Conservation (phyloP, 2,888 invertebrate species). For the Rotaria socialis region DNA sequence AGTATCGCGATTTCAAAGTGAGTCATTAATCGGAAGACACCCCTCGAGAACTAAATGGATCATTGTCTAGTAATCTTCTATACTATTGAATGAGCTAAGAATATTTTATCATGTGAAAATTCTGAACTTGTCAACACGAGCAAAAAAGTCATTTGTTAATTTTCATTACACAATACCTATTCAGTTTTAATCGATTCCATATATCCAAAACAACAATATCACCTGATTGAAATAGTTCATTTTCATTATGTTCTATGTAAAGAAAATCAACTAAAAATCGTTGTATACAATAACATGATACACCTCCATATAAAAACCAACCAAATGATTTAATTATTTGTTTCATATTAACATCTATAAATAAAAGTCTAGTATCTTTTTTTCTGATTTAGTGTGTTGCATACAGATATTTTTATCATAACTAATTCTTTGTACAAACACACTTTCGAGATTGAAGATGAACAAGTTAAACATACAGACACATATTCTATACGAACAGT, state of each 20-base stretch:
- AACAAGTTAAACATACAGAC: neutral
- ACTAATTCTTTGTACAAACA: constrained; percentile 5
- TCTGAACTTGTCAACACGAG: too few relatives aligned
- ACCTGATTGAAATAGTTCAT: neutral
- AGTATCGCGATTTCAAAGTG: too few relatives aligned
- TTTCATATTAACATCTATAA: neutral
- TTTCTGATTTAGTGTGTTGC: neutral
- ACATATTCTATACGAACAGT: neutral
- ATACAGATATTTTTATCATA: neutral
- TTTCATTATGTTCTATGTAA: neutral
- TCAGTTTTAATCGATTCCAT: neutral
- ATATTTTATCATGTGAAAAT: too few relatives aligned
- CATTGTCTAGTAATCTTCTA: too few relatives aligned
- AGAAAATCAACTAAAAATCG: neutral
- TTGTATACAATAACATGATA: constrained; percentile 12
- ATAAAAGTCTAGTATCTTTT: neutral
- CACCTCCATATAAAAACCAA: constrained; percentile 15
- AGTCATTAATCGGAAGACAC: too few relatives aligned
- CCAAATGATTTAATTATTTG: neutral
- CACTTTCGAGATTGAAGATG: neutral
- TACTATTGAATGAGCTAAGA: too few relatives aligned
- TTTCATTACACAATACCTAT: neutral
- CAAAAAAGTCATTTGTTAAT: too few relatives aligned
- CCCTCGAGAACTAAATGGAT: too few relatives aligned
- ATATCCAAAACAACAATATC: neutral